Conservation (phyloP, 2,113 vertebrate species). For the Cyphomyrus discorhynchus region DNA sequence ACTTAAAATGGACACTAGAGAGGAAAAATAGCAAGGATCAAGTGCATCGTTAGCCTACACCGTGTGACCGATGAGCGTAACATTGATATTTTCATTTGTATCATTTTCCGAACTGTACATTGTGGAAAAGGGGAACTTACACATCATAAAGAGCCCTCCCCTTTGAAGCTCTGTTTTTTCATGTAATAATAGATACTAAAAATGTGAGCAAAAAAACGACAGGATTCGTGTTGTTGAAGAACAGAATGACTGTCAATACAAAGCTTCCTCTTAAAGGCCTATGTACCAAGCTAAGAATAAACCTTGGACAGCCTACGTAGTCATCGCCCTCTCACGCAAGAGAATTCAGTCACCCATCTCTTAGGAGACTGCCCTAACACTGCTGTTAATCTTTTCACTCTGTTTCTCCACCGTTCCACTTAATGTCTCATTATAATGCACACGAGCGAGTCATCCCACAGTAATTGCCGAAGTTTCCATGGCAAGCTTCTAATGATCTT, state of each 20-base stretch:
- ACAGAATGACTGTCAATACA: background rate
- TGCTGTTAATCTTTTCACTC: background rate
- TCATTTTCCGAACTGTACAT: background rate
- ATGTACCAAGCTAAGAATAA: background rate
- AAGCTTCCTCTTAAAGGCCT: background rate
- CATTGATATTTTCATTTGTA: background rate
- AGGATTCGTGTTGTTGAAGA: background rate
- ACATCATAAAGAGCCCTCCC: background rate
- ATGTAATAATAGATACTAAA: background rate
- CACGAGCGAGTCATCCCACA: background rate
- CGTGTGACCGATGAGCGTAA: background rate
- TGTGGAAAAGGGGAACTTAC: background rate
- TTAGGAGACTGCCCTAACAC: background rate
- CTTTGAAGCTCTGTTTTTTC: background rate
- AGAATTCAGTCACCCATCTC: slow-evolving; percentile 4
- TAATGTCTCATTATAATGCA: slow-evolving; percentile 14
- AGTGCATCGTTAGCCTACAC: background rate
- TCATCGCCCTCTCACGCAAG: background rate
- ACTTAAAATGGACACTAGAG: background rate
- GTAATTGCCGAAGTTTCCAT: slow-evolving; percentile 11
- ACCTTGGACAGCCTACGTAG: background rate
- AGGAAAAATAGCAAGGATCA: background rate
- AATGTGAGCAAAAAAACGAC: background rate
- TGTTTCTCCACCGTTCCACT: background rate
- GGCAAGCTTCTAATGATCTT: background rate